Evolutionary conservation across 37 sponge, comb jelly and placozoan genomes (phyloP), one percentile per base, ranked within the genome.

Genomic region (Trichoplax adhaerens): DNA sequence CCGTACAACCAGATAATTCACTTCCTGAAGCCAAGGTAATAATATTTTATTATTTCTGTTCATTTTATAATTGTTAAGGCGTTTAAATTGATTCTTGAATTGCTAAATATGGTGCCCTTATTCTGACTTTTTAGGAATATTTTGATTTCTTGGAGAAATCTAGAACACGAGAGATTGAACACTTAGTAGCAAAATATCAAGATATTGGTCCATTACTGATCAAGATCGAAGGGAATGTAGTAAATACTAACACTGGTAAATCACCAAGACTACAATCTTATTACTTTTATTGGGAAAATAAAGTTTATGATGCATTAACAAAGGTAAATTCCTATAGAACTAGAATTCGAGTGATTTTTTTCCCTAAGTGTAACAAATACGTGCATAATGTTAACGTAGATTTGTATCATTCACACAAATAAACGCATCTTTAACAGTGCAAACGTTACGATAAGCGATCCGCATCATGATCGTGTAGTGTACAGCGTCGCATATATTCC

Each of bases 161-260:
- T 67, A 77, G 90, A 3, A 55, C 72, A 57, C 57, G 66, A 51
- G 70, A 78, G 0, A 65, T 89, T 64, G 64, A 62, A 69, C 60
- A 81, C 0, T 81, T 97, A 56, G 77, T 79, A 58, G 75, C 87
- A 56, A 92, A 97, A 82, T 97, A 97, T 72, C 86, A 83, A 47
- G 99, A 84, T 58, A 97, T 97, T 29, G 90, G 88, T 3, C 99
- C 99, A 1, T 83, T 97, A 49, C 83, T 97, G 71, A 92, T 89
- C 78, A 97, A 97, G 77, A 77, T 97, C 74, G 99, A 97, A 64
- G 29, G 29, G 29, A 29, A 29, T 29, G 93, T 92, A 49, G 87
- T 92, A 48, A 72, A 78, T 66, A 92, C 90, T 53, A 97, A 92
- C 83, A 80, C 90, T 10, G 99, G 99, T 61, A 86, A 70, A 8